phyloP scores from a whole-genome alignment of 1,140 invertebrate genomes.

The Cydia strobilella region DNA sequence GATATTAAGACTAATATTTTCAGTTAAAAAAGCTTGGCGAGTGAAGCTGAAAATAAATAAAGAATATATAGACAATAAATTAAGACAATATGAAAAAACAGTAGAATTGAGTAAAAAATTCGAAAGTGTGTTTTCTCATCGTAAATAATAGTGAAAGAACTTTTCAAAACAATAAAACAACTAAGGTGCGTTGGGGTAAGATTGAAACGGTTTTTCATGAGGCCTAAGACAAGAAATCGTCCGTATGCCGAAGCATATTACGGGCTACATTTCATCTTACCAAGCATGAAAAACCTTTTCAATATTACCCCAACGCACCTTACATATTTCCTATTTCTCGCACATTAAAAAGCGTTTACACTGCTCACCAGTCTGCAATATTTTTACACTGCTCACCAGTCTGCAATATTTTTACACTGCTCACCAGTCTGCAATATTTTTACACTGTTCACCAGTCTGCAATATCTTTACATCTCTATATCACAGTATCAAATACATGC shows the following conservation, averaged over 20 bases:
- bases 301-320: too few species aligned
- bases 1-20: too few species aligned
- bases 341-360: background rate
- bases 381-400: slow-evolving; percentile 54
- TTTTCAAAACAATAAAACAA: too few species aligned
- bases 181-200: too few species aligned
- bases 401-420: slow-evolving; percentile 51
- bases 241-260: too few species aligned
- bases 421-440: slow-evolving; percentile 36
- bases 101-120: background rate
- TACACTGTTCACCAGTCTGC: background rate
- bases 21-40: too few species aligned
- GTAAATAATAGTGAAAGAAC: background rate
- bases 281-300: too few species aligned
- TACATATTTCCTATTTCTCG: background rate
- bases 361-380: slow-evolving; percentile 34
- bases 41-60: too few species aligned
- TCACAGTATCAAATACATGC: slow-evolving; percentile 75
- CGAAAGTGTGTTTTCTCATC: background rate
- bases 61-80: background rate
- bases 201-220: too few species aligned
- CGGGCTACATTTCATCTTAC: too few species aligned
- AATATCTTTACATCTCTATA: slow-evolving; percentile 63
- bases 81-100: background rate
- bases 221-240: too few species aligned